Evolutionary conservation across 1,140 invertebrate genomes (phyloP).

Genomic region (Solen grandis): DNA sequence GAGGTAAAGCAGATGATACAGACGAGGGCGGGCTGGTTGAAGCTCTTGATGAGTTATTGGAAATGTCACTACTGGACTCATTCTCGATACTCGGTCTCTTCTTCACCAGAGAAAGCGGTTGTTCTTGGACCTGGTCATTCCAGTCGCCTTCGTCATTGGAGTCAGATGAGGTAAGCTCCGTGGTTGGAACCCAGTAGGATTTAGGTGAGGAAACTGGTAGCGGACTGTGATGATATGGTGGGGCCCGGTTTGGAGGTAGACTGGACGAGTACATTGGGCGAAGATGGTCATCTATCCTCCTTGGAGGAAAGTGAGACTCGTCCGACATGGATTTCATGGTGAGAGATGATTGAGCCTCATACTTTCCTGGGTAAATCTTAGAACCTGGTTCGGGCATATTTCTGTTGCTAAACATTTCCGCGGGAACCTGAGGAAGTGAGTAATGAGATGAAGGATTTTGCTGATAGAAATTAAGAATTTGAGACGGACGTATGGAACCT

Average conservation of each 20-base stretch:
- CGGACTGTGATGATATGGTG: conserved; percentile 21
- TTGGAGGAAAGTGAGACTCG: neutral
- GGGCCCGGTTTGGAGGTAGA: conserved; percentile 38
- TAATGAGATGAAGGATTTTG: neutral
- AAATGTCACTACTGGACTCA: conserved; percentile 44
- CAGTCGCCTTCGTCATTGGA: conserved; percentile 46
- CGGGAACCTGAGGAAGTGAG: conserved; percentile 13
- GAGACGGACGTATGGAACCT: conserved; percentile 27
- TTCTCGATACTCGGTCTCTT: conserved; percentile 50
- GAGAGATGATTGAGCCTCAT: conserved; percentile 26
- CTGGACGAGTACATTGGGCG: conserved; percentile 37
- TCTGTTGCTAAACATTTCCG: no score
- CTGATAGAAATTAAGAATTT: neutral
- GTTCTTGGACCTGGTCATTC: conserved; percentile 58
- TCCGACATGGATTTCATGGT: conserved; percentile 44
- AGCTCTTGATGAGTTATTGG: conserved; percentile 43
- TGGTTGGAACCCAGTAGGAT: conserved; percentile 51
- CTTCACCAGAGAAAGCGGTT: conserved; percentile 63
- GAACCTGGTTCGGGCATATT: no score
- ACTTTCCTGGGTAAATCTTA: conserved; percentile 38
- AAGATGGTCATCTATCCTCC: conserved; percentile 37
- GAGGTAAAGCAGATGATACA: conserved; percentile 64
- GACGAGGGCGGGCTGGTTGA: conserved; percentile 63
- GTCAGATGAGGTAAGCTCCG: conserved; percentile 52
- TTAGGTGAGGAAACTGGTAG: conserved; percentile 30